Base-by-base conservation (phyloP, 2,888 invertebrate species). In the Caenorhabditis macrosperma region DNA sequence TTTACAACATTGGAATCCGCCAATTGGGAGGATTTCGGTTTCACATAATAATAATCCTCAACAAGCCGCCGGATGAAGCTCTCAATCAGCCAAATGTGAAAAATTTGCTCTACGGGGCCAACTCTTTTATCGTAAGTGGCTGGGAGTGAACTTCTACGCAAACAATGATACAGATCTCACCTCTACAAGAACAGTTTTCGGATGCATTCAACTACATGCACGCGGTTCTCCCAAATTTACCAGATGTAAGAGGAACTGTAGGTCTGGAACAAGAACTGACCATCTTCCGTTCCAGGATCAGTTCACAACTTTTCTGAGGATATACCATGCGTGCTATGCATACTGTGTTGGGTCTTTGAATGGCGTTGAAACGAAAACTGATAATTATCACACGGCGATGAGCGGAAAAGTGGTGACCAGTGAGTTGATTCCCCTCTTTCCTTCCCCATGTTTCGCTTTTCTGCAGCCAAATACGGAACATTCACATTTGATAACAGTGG, bases 301-400 rank as follows among this genome's bases (percentile, higher is more conserved):
- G 3, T 75, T 74, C 44, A 64, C 75, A 15, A 55, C 33, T 2
- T 69, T 75, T 24, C 48, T 77, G 1, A 38, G 67, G 7, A 55
- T 81, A 4, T 81, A 81, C n/a, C 63, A 81, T 24, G 76, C 76
- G 15, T 81, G 81, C 46, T 81, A 66, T 61, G 28, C 81, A 12
- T 81, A 81, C 15, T 81, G 81, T 41, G 55, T 72, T 0, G 81
- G 81, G 5, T 64, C 81, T 1, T 15, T 57, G 22, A 26, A 52
- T 30, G 81, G 81, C 9, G 72, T 57, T 6, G 66, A 69, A 33
- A 66, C 54, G n/a, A 26, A 46, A 33, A 59, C 64, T 0, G 35
- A 54, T 17, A 67, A 80, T 38, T 80, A 80, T 48, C 75, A 59
- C 15, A n/a, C 20, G 5, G 60, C 66, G 1, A 64, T 80, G 57